Evolutionary conservation across 2,113 vertebrate species (phyloP).

Genomic region (Poeciliopsis occidentalis): DNA sequence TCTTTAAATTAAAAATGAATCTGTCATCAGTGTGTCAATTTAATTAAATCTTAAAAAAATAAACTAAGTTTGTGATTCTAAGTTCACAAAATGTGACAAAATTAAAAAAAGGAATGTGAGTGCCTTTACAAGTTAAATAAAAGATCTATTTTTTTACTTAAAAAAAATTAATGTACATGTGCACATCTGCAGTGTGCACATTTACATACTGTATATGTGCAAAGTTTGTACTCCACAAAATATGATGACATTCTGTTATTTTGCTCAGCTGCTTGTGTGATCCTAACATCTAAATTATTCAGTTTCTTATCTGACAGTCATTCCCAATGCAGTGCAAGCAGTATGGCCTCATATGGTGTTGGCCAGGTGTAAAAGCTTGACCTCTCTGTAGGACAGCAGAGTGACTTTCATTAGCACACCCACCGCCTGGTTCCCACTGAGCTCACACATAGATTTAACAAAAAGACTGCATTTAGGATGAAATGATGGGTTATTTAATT

Average conservation of each 20-base stretch:
- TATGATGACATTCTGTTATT: slow-evolving; percentile 4
- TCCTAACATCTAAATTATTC: slow-evolving; percentile 60
- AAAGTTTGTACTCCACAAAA: not conserved
- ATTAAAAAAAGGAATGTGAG: not conserved
- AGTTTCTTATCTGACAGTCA: slow-evolving; percentile 68
- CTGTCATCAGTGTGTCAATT: no score
- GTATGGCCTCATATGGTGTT: slow-evolving; percentile 64
- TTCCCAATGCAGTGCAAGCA: slow-evolving; percentile 67
- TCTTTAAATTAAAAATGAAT: not conserved
- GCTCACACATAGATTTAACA: slow-evolving; percentile 57
- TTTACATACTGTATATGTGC: no score
- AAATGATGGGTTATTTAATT: slow-evolving; percentile 23
- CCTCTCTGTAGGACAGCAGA: slow-evolving; percentile 74
- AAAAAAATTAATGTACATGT: no score
- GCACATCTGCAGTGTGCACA: no score
- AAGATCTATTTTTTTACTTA: not conserved
- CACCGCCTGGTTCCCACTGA: slow-evolving; percentile 63
- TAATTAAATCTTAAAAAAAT: no score
- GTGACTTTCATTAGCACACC: slow-evolving; percentile 74
- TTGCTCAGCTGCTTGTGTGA: slow-evolving; percentile 30
- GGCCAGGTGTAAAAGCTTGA: slow-evolving; percentile 78
- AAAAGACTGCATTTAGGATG: slow-evolving; percentile 43
- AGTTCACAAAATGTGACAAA: not conserved
- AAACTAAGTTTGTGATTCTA: not conserved
- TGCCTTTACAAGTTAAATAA: not conserved